Base-by-base conservation (phyloP, 2,113 vertebrate species). In the Aix galericulata region DNA sequence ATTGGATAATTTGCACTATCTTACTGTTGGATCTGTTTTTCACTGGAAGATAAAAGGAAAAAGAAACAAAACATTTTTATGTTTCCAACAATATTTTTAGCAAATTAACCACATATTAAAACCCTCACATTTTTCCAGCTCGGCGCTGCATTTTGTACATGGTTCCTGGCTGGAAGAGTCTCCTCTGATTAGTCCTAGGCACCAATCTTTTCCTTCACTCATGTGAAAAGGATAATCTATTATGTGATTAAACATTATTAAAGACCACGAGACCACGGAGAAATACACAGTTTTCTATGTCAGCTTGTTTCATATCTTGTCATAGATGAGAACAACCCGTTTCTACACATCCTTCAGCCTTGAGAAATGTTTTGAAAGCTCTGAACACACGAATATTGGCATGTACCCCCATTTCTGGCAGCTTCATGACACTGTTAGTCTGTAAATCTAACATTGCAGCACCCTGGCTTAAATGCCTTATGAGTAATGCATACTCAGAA, bases 81-180 rank as follows among this genome's bases (percentile, higher is more conserved):
- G n/a, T 74, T 92, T 96, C 82, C 78, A 94, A 76, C 53, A 85
- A 67, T 91, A 93, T 93, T 96, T 94, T 95, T 95, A 95, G 89
- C 36, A 92, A 94, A 94, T 93, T 94, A 94, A 94, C 84, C 62
- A 82, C 87, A 85, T 36, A 89, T 89, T 94, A 94, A 95, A 97
- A 78, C 22, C 6, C 18, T 62, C 53, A 52, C 2, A 92, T 92
- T 82, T 89, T 96, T 91, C 75, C 87, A 91, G 29, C 55, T 79
- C 56, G 84, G 36, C n/a, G 62, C 23, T 82, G n/a, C 44, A 36
- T 89, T 93, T 67, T 85, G 59, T 62, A 67, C 56, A 78, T 9
- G 85, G 32, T 64, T 91, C 29, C 77, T 85, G 68, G 69, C 73
- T 85, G 34, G 80, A 95, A 32, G 1, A 92, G 34, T 62, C 74